Base-by-base conservation (phyloP, 1,140 invertebrate species). In the Arion vulgaris region DNA sequence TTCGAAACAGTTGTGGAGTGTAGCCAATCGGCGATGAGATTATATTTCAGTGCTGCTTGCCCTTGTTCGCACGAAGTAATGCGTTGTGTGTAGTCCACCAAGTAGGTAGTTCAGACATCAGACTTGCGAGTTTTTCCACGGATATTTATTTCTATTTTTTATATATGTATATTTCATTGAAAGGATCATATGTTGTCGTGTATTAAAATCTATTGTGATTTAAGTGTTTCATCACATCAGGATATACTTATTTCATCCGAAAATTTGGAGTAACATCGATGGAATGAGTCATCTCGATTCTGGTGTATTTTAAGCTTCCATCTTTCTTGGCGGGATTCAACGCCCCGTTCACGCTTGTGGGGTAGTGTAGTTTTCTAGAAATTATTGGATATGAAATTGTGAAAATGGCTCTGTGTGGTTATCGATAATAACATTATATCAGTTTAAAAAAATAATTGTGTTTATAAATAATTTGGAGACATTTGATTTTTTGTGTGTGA, bases 41-140 rank as follows among this genome's bases (percentile, higher is more conserved):
- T 87, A 86, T 87, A 88, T 87, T 86, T 86, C 84, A 85, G 90
- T 85, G 87, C 83, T 86, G 90, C 88, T 84, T 77, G 80, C 86
- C 84, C 85, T 87, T 88, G 86, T 87, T 88, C 83, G 81, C 28
- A 66, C 45, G 36, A 73, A 49, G 1, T 81, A 39, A 53, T 81
- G 68, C 34, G 82, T 71, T 78, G 78, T 77, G 85, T 82, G 85
- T 85, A 83, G 83, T 82, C 72, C 84, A 72, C 81, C 79, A 84
- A 87, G 87, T 85, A 87, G 85, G 85, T 83, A 85, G 86, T 85
- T 85, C 77, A 80, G 76, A 51, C 45, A n/a, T n/a, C n/a, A n/a
- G n/a, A n/a, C n/a, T n/a, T n/a, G n/a, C 68, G 71, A 62, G 62
- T 80, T 86, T 57, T 87, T 83, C 81, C 82, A 85, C 83, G 81